Base-by-base conservation (phyloP, 2,113 vertebrate species). In the Arothron firmamentum region DNA sequence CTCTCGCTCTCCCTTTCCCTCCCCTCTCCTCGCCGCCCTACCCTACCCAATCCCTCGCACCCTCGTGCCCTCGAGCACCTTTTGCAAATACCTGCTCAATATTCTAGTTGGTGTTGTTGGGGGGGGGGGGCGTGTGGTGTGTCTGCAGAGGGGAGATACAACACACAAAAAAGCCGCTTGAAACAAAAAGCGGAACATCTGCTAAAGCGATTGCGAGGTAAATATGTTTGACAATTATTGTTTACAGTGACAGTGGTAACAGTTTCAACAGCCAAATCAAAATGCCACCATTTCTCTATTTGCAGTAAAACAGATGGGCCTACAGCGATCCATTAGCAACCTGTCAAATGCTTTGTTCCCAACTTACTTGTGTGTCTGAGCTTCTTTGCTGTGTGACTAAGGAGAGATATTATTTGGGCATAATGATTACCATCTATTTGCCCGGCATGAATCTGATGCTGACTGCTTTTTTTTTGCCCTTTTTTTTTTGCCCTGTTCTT, bases 161-260 rank as follows among this genome's bases (percentile, higher is more conserved):
- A 91, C 74, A 56, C 76, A 81, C 72, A 88, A 89, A 88, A 85
- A 91, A 90, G 87, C 78, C 56, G 83, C 85, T 81, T 82, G 86
- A 92, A 90, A 91, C 86, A 90, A 89, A 92, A 91, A 90, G 81
- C 85, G 84, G 87, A 91, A 92, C 92, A 93, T 93, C 92, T 93
- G 92, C 90, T 92, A 93, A 92, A 91, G 90, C 88, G 88, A 90
- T 90, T 89, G 90, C 85, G 87, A 90, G 85, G 91, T 91, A 92
- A 93, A 92, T 92, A 92, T 92, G 90, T 92, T 92, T 91, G 91
- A 91, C 90, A 90, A 92, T 93, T 92, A 92, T 91, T 92, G 92
- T 93, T 93, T 92, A 92, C 92, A 93, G 91, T 93, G 91, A 92
- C 91, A 92, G 89, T 92, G 88, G 91, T 91, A 92, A 91, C 90